phyloP scores from a whole-genome alignment of 2,888 invertebrate species.

The Biston stratarius region DNA sequence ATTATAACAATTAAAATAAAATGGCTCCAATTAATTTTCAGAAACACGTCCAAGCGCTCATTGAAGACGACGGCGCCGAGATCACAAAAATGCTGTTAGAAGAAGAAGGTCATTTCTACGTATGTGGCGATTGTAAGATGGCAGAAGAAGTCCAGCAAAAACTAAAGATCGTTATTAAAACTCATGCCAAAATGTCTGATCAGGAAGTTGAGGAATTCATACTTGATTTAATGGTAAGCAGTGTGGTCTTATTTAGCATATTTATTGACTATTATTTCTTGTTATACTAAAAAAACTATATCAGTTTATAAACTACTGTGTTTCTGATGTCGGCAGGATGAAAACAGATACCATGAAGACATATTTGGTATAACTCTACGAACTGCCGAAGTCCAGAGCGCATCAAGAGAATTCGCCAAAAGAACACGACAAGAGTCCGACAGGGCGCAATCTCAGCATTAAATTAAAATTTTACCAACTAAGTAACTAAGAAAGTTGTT shows the following conservation, averaged over 20 bases:
- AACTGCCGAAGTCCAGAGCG: slow-evolving; percentile 95
- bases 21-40: slow-evolving; percentile 62
- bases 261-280: neutral
- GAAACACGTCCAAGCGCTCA: slow-evolving; percentile 97
- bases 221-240: slow-evolving; percentile 92
- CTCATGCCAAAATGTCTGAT: slow-evolving; percentile 89
- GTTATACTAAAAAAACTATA: too few species aligned
- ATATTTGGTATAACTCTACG: slow-evolving; percentile 97
- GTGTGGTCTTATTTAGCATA: neutral
- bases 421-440: slow-evolving; percentile 67
- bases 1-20: neutral
- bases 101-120: slow-evolving; percentile 95
- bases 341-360: slow-evolving; percentile 97
- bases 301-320: too few species aligned
- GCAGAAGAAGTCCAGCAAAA: slow-evolving; percentile 97
- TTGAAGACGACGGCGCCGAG: slow-evolving; percentile 91
- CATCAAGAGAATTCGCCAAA: slow-evolving; percentile 93
- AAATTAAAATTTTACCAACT: slow-evolving; percentile 13
- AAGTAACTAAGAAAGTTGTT: neutral
- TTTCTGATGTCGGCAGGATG: slow-evolving; percentile 88
- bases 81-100: slow-evolving; percentile 91
- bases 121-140: slow-evolving; percentile 99
- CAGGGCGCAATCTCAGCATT: slow-evolving; percentile 52
- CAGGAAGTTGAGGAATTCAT: slow-evolving; percentile 93
- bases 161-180: slow-evolving; percentile 91